Evolutionary conservation across 2,113 vertebrate genomes (phyloP).

Genomic region (Clarias gariepinus): DNA sequence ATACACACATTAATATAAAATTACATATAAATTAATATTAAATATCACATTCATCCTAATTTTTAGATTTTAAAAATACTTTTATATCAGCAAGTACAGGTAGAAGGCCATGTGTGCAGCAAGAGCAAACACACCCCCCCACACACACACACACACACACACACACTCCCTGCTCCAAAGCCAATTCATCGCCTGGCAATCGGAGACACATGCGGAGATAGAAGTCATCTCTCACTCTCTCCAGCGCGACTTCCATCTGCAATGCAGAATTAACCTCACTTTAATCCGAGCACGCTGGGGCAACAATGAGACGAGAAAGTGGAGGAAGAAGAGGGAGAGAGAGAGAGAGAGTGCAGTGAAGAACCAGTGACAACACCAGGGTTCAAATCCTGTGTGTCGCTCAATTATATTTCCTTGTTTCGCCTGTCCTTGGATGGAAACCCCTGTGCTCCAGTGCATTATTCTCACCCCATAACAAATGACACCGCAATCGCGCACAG

Average conservation of each 20-base stretch:
- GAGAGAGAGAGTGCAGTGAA: slow-evolving; percentile 46
- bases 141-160: slow-evolving; percentile 20
- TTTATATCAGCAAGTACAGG: neutral
- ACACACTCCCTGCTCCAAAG: slow-evolving; percentile 24
- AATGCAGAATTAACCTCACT: slow-evolving; percentile 69
- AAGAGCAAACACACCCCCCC: slow-evolving; percentile 16
- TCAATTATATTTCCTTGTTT: slow-evolving; percentile 65
- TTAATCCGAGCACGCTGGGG: slow-evolving; percentile 54
- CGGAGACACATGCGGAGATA: slow-evolving; percentile 50
- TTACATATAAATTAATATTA: neutral
- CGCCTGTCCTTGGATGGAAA: slow-evolving; percentile 61
- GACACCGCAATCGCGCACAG: slow-evolving; percentile 67
- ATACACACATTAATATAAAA: neutral
- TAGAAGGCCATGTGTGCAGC: neutral
- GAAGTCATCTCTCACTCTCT: slow-evolving; percentile 54
- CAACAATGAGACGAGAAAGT: neutral
- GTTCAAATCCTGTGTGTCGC: slow-evolving; percentile 66
- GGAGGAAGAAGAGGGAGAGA: slow-evolving; percentile 9
- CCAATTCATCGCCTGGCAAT: slow-evolving; percentile 51
- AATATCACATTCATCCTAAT: neutral
- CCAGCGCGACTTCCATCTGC: slow-evolving; percentile 63
- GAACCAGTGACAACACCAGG: slow-evolving; percentile 56
- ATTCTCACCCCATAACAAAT: slow-evolving; percentile 58
- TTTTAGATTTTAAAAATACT: neutral
- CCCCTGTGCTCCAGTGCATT: slow-evolving; percentile 54